Evolutionary conservation across 2,888 invertebrate genomes (phyloP).

Genomic region (Orthosia gothica): DNA sequence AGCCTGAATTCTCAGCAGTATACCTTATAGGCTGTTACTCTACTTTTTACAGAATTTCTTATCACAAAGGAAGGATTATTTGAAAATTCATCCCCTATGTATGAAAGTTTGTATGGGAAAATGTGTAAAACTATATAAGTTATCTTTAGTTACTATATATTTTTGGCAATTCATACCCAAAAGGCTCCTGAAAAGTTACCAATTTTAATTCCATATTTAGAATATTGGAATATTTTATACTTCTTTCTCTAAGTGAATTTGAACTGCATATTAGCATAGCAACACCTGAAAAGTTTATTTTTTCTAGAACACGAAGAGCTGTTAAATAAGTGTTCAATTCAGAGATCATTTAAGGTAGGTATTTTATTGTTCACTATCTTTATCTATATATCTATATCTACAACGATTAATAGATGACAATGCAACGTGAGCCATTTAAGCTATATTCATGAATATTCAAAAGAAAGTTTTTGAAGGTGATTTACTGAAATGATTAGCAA

Average conservation of each 20-base stretch:
- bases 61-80: not conserved
- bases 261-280: not conserved
- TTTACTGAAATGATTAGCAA: slow-evolving; percentile 70
- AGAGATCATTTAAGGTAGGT: not conserved
- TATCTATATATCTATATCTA: not conserved
- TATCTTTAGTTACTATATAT: too few relatives aligned
- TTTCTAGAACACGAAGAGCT: not conserved
- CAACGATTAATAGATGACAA: slow-evolving; percentile 2
- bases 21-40: not conserved
- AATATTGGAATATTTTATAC: not conserved
- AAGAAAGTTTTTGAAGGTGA: slow-evolving; percentile 68
- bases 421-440: slow-evolving; percentile 17
- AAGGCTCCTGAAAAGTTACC: not conserved
- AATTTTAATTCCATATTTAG: too few relatives aligned
- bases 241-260: slow-evolving; percentile 8
- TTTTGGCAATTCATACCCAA: not conserved
- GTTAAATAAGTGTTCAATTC: not conserved
- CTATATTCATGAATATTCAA: slow-evolving; percentile 25
- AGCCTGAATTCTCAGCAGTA: not conserved
- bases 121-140: too few relatives aligned
- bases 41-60: not conserved
- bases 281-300: not conserved
- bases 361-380: slow-evolving; percentile 1
- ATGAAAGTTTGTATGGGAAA: not conserved
- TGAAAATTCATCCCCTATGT: not conserved